phyloP scores from a whole-genome alignment of 2,113 vertebrate genomes.

The Albula goreensis region DNA sequence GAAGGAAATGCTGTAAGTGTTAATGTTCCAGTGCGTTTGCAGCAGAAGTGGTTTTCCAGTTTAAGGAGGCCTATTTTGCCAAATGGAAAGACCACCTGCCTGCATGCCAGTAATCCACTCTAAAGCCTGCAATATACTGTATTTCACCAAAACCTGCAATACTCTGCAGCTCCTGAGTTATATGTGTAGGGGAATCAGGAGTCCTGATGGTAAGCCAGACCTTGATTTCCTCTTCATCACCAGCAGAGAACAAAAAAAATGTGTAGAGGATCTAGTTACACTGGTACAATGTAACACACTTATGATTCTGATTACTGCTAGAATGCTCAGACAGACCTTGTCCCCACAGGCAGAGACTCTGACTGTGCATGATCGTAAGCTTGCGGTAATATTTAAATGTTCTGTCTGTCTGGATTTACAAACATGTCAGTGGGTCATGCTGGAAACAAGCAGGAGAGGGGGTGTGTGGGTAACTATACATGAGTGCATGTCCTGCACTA shows the following conservation, averaged over 20 bases:
- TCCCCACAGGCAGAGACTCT: background rate
- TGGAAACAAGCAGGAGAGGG: background rate
- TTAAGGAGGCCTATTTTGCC: background rate
- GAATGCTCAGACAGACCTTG: background rate
- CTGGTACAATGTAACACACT: background rate
- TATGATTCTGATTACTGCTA: background rate
- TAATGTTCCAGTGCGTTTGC: background rate
- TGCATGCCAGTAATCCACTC: background rate
- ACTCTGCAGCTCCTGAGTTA: background rate
- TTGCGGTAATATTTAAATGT: background rate
- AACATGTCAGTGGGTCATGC: background rate
- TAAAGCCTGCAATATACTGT: background rate
- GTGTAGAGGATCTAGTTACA: background rate
- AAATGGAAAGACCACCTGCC: slow-evolving; percentile 7
- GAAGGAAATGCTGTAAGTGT: background rate
- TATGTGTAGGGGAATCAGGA: background rate
- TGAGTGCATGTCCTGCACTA: too few relatives aligned
- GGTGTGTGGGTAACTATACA: too few relatives aligned
- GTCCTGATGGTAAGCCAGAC: background rate
- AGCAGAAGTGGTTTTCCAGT: background rate
- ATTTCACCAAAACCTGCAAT: background rate
- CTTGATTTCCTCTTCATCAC: background rate
- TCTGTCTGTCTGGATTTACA: background rate
- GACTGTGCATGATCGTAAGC: background rate
- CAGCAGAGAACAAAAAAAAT: background rate